Evolutionary conservation across 2,888 invertebrate species (phyloP).

Genomic region (Invenusta paracnida): DNA sequence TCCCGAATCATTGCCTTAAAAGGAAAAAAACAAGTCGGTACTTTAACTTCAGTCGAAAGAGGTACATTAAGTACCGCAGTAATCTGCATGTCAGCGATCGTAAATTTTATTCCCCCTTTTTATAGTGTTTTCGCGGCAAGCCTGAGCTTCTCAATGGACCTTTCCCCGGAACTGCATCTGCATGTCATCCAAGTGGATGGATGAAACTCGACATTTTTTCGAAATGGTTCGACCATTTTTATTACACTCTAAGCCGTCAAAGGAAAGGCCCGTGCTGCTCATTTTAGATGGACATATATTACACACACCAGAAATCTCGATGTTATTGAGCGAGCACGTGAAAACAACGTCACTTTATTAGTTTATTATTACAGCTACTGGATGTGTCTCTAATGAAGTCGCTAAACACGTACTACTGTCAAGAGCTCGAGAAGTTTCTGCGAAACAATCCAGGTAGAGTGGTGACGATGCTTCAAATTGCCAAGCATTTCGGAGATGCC

Average conservation of each 20-base stretch:
- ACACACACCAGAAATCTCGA: slow-evolving; percentile 28
- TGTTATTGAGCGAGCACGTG: neutral
- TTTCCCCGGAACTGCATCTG: slow-evolving; percentile 4
- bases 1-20: slow-evolving; percentile 1
- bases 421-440: neutral
- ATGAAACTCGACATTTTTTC: slow-evolving; percentile 1
- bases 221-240: slow-evolving; percentile 17
- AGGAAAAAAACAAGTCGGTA: slow-evolving; percentile 21
- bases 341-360: neutral
- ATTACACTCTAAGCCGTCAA: neutral
- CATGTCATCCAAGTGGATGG: slow-evolving; percentile 23
- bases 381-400: neutral
- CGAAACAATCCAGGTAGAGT: neutral
- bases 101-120: slow-evolving; percentile 14
- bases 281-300: slow-evolving; percentile 20
- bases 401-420: neutral
- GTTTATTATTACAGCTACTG: neutral
- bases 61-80: slow-evolving; percentile 1
- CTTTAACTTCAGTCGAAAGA: slow-evolving; percentile 17
- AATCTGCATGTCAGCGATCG: neutral
- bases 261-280: neutral
- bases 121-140: slow-evolving; percentile 24
- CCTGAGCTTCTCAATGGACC: neutral
- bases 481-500: neutral
- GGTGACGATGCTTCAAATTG: neutral